Base-by-base conservation (phyloP, 1,140 invertebrate genomes). In the Drosophila pseudoananassae region DNA sequence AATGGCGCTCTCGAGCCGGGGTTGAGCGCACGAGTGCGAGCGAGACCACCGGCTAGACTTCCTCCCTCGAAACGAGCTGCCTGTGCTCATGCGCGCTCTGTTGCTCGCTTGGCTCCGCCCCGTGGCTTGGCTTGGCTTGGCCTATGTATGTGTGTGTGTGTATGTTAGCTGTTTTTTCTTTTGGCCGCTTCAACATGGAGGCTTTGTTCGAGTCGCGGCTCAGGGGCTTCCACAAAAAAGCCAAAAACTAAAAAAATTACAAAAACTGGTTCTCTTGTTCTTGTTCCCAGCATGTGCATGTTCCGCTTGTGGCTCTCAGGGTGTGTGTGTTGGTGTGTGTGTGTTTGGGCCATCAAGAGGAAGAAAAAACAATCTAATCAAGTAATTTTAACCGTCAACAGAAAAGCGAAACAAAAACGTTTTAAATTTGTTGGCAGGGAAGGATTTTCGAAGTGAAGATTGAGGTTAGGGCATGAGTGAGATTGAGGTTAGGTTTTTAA, bases 21-120 rank as follows among this genome's bases (percentile, higher is more conserved):
- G 15, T 29, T 25, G 7, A 3, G 4, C 4, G 23, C 4, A 3
- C 17, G 10, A 4, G 83, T 59, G 78, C 56, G 20, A 87, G 83
- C 52, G 78, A 52, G 78, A 79, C 57, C 53, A 83, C 76, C 40
- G n/a, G 70, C 57, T 58, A 20, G 0, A 78, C 75, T 75, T 82
- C 70, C 75, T 69, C 46, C 43, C 59, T 56, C 31, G 9, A 61
- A 57, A 27, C 31, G 53, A 57, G 73, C 73, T 57, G 81, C 23
- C 80, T 85, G 78, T 76, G 85, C 83, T 81, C 79, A 90, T 87
- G 87, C 87, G 87, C 87, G 73, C 15, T 55, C 20, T 43, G 40
- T 14, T 14, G 15, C 15, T 2, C n/a, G 40, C 40, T 17, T 43
- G 1, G 40, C 40, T 43, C 40, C 40, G 40, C 40, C 40, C 15